A percentile compares a stretch with the other conserved stretches of the same genome.
phyloP scores from a whole-genome alignment of 1,140 invertebrate species.

The Aethina tumida region DNA sequence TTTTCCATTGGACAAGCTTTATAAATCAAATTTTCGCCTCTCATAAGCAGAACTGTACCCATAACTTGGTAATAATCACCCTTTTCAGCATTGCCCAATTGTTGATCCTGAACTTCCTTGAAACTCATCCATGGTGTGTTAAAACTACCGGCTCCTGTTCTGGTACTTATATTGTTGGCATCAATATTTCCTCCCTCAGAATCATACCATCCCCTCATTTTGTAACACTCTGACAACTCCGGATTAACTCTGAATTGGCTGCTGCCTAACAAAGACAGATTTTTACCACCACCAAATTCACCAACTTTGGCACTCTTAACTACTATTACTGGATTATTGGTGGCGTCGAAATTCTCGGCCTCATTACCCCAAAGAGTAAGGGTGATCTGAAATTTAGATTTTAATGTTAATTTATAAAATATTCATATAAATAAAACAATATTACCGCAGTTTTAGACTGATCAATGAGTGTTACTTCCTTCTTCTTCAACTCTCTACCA shows the following conservation, averaged over 20 bases:
- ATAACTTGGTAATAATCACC: constrained; percentile 69
- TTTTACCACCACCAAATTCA: constrained; percentile 69
- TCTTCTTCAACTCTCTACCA: constrained; percentile 78
- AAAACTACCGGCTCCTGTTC: constrained; percentile 36
- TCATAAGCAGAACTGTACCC: constrained; percentile 57
- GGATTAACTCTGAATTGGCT: constrained; percentile 72
- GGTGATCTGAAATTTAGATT: constrained; percentile 44
- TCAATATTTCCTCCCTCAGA: constrained; percentile 55
- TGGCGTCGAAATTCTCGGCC: constrained; percentile 76
- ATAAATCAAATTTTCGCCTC: constrained; percentile 75
- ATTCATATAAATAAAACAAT: constrained; percentile 1
- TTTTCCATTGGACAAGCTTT: constrained; percentile 75
- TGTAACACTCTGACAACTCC: constrained; percentile 77
- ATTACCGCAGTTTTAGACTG: constrained; percentile 66
- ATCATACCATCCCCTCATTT: constrained; percentile 84
- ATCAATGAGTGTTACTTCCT: constrained; percentile 84
- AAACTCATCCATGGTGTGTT: constrained; percentile 58
- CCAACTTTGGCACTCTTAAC: constrained; percentile 67
- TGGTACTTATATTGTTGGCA: constrained; percentile 52
- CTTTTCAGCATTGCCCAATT: constrained; percentile 54
- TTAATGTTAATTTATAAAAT: constrained; percentile 4
- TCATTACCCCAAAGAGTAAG: constrained; percentile 70
- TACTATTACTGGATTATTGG: constrained; percentile 67
- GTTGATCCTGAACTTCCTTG: constrained; percentile 55
- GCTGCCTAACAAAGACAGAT: constrained; percentile 46